A percentile compares a stretch with the other conserved stretches of the same genome.
Conservation (phyloP, 2,113 vertebrate genomes). For the Scopus umbretta region DNA sequence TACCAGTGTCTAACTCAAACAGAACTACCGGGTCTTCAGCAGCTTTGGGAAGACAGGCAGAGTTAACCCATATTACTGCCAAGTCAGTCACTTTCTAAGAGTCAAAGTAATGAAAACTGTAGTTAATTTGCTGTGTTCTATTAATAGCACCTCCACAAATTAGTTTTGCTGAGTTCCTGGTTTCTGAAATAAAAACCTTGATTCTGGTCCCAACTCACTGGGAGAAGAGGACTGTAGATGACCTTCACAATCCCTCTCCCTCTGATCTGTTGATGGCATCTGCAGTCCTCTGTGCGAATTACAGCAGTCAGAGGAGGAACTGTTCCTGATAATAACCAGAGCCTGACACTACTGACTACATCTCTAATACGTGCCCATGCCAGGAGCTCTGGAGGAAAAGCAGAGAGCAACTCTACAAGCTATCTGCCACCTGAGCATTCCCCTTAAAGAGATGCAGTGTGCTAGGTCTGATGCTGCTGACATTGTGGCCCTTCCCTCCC, state of each 20-base stretch:
- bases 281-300: neutral
- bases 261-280: neutral
- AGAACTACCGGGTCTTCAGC: neutral
- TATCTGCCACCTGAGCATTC: neutral
- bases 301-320: slow-evolving; percentile 2
- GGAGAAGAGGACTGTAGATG: neutral
- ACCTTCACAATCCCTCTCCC: neutral
- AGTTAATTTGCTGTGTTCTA: neutral
- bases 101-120: neutral
- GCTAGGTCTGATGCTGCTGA: neutral
- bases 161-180: neutral
- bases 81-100: neutral
- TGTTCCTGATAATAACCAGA: slow-evolving; percentile 27
- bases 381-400: neutral
- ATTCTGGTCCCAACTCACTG: neutral
- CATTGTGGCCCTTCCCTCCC: neutral
- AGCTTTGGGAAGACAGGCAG: neutral
- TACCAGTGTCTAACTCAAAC: neutral
- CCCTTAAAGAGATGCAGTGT: neutral
- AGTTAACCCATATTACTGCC: neutral
- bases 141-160: neutral
- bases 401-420: neutral
- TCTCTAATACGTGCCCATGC: neutral
- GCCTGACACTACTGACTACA: neutral
- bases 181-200: slow-evolving; percentile 25